Evolutionary conservation across 2,888 invertebrate species (phyloP).

Genomic region (Pammene fasciana): DNA sequence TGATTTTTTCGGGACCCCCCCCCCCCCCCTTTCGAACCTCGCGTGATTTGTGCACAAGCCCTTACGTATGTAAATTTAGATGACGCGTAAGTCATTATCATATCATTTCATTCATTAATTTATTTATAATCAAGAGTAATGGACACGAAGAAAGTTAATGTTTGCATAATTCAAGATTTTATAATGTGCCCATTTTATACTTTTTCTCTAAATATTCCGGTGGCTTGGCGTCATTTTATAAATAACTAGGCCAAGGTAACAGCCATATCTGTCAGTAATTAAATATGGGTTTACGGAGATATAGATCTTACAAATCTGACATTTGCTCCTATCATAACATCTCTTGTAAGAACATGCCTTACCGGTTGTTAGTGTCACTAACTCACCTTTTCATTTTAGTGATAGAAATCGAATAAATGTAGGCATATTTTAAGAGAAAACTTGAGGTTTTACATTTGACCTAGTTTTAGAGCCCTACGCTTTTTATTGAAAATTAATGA

Average conservation of each 20-base stretch:
- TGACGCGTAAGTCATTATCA: constrained; percentile 24
- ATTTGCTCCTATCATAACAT: constrained; percentile 5
- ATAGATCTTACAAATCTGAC: constrained; percentile 19
- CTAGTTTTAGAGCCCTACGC: constrained; percentile 3
- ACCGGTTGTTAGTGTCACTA: constrained; percentile 8
- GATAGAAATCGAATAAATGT: constrained; percentile 15
- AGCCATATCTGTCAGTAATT: background rate
- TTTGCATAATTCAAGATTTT: constrained; percentile 32
- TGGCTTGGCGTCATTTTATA: background rate
- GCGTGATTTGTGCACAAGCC: too few relatives aligned
- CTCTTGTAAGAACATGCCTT: background rate
- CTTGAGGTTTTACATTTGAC: constrained; percentile 14
- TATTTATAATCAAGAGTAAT: constrained; percentile 27
- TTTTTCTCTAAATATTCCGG: constrained; percentile 16
- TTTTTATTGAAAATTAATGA: background rate
- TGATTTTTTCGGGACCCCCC: too few relatives aligned
- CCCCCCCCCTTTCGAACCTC: too few relatives aligned
- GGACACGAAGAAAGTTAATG: constrained; percentile 32
- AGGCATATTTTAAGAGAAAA: constrained; percentile 28
- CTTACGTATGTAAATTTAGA: constrained; percentile 31
- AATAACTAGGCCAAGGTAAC: constrained; percentile 33
- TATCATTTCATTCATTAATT: constrained; percentile 29
- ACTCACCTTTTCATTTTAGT: constrained; percentile 10
- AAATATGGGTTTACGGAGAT: constrained; percentile 3
- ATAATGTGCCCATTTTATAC: background rate